Percentiles rank a stretch among this genome's conserved stretches.
Evolutionary conservation across 2,113 vertebrate genomes (phyloP).

Genomic region (Pangasianodon gigas): DNA sequence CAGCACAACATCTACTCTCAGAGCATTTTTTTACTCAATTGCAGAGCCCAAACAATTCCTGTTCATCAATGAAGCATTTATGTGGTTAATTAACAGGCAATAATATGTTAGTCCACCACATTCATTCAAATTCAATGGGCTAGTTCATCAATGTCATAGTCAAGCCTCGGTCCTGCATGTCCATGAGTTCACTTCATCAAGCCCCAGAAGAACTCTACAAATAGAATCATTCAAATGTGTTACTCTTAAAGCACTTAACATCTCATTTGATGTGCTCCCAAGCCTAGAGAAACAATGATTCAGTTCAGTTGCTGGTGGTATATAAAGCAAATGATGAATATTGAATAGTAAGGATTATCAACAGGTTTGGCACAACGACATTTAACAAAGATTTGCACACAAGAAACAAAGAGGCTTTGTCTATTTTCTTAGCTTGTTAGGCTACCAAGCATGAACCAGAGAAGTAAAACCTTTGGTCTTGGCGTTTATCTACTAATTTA

Average conservation of each 20-base stretch:
- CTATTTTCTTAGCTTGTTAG: neutral
- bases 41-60: slow-evolving; percentile 57
- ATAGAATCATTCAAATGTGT: slow-evolving; percentile 43
- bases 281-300: slow-evolving; percentile 15
- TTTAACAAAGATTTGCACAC: slow-evolving; percentile 6
- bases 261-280: slow-evolving; percentile 46
- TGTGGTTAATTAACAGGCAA: slow-evolving; percentile 58
- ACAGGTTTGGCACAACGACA: neutral
- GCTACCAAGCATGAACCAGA: neutral
- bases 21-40: slow-evolving; percentile 57
- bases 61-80: slow-evolving; percentile 55
- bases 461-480: neutral
- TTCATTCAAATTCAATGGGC: slow-evolving; percentile 55
- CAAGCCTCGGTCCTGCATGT: slow-evolving; percentile 49
- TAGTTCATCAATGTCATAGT: slow-evolving; percentile 58
- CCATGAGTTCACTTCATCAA: slow-evolving; percentile 15
- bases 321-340: slow-evolving; percentile 19
- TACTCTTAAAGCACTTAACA: slow-evolving; percentile 43
- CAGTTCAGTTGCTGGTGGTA: slow-evolving; percentile 3
- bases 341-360: slow-evolving; percentile 19
- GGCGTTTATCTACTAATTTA: neutral
- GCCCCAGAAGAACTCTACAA: slow-evolving; percentile 33
- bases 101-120: slow-evolving; percentile 54
- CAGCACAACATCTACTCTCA: slow-evolving; percentile 40
- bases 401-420: slow-evolving; percentile 3